Conservation (phyloP, 1,140 invertebrate genomes). For the Lepeophtheirus salmonis region DNA sequence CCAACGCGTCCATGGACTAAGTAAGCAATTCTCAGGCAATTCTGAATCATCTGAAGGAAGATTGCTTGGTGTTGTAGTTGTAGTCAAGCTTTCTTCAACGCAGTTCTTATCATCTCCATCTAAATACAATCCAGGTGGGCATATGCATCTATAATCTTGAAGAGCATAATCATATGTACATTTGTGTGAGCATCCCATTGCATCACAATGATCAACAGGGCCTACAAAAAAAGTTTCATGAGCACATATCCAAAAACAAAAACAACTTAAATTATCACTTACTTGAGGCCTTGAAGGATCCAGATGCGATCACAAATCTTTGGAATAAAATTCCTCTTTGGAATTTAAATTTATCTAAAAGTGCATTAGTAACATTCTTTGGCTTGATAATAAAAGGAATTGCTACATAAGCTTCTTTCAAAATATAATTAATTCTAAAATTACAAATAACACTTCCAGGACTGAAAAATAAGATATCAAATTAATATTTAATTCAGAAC, state of each 20-base stretch:
- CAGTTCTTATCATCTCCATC: slow-evolving; percentile 11
- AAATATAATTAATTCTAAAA: slow-evolving; percentile 13
- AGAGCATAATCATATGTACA: slow-evolving; percentile 15
- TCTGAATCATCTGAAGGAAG: not conserved
- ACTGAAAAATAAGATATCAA: not conserved
- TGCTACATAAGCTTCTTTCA: slow-evolving; percentile 14
- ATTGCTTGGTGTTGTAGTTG: not conserved
- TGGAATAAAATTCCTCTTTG: slow-evolving; percentile 16
- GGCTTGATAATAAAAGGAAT: slow-evolving; percentile 18
- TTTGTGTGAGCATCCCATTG: slow-evolving; percentile 17
- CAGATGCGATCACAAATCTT: slow-evolving; percentile 15
- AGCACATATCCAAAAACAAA: not conserved
- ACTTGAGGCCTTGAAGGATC: slow-evolving; percentile 16
- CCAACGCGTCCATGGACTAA: not conserved
- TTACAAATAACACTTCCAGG: slow-evolving; percentile 16
- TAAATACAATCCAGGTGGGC: slow-evolving; percentile 8
- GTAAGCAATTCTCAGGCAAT: not conserved
- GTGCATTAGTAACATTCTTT: slow-evolving; percentile 6
- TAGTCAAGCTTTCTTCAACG: not conserved
- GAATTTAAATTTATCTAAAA: slow-evolving; percentile 14
- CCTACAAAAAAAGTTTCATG: not conserved
- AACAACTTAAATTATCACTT: not conserved
- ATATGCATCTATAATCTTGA: slow-evolving; percentile 16
- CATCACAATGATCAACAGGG: slow-evolving; percentile 18
- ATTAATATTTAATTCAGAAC: not conserved